A percentile compares a stretch with the other conserved stretches of the same genome.
Evolutionary conservation across 2,888 invertebrate species (phyloP).

Genomic region (Eupithecia tripunctaria): DNA sequence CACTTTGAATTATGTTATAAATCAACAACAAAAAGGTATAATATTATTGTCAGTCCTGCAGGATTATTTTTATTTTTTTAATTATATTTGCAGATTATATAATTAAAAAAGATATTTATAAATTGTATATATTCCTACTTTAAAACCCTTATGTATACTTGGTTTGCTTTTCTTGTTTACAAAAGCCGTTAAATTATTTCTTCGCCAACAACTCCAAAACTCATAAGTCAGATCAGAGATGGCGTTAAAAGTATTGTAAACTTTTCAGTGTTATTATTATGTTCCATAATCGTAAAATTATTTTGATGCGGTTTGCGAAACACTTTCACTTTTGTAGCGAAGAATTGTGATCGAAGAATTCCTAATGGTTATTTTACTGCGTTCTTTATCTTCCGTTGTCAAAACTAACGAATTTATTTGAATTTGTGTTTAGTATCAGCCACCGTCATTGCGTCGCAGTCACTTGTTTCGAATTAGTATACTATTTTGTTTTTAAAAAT

Average conservation of each 20-base stretch:
- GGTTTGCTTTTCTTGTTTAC: not conserved
- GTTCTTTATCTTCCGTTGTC: slow-evolving; percentile 43
- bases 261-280: slow-evolving; percentile 54
- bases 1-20: no score
- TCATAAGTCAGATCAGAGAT: slow-evolving; percentile 58
- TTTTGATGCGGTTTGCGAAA: slow-evolving; percentile 57
- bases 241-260: slow-evolving; percentile 57
- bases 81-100: no score
- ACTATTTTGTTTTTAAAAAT: not conserved
- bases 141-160: no score
- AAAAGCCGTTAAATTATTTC: not conserved
- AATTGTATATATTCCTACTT: no score
- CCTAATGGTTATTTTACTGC: slow-evolving; percentile 45
- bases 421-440: slow-evolving; percentile 33
- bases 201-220: slow-evolving; percentile 41
- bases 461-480: not conserved
- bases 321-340: slow-evolving; percentile 46
- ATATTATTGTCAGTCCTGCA: no score
- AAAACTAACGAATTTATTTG: slow-evolving; percentile 42
- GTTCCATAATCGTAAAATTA: slow-evolving; percentile 50
- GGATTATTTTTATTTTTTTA: no score
- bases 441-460: not conserved
- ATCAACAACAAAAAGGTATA: no score
- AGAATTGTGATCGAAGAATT: slow-evolving; percentile 42
- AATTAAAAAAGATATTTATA: no score